A percentile compares a stretch with the other conserved stretches of the same genome.
phyloP scores from a whole-genome alignment of 2,797 vertebrate genomes.

The Monodelphis domestica region DNA sequence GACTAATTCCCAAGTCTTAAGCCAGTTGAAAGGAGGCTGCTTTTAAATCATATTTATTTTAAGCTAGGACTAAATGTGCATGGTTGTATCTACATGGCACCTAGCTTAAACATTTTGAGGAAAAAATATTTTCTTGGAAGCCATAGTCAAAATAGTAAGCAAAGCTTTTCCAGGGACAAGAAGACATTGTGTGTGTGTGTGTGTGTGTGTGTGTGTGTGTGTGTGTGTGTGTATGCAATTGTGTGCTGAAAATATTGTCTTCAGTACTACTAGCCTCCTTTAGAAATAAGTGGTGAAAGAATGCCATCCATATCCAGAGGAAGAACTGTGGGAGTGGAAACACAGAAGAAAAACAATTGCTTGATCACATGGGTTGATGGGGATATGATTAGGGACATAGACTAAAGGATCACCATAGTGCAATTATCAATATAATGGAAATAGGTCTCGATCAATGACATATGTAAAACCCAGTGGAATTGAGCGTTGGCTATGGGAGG shows the following conservation, averaged over 20 bases:
- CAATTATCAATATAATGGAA: too few relatives aligned
- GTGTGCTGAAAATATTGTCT: neutral
- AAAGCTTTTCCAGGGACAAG: neutral
- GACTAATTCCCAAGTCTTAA: conserved; percentile 57
- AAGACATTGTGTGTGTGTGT: neutral
- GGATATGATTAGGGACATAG: too few relatives aligned
- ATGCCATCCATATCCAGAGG: too few relatives aligned
- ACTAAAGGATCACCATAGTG: too few relatives aligned
- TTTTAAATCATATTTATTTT: conserved; percentile 53
- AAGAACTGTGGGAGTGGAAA: too few relatives aligned
- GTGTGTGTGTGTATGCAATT: neutral
- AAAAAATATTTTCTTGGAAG: conserved; percentile 11
- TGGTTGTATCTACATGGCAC: neutral
- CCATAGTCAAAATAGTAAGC: neutral
- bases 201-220: neutral
- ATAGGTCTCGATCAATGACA: too few relatives aligned
- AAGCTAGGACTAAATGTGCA: conserved; percentile 34
- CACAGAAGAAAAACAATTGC: too few relatives aligned
- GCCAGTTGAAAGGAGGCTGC: conserved; percentile 35
- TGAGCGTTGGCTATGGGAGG: too few relatives aligned
- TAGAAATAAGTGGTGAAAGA: neutral
- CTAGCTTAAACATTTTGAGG: conserved; percentile 44
- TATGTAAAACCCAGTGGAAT: too few relatives aligned
- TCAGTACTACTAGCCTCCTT: neutral
- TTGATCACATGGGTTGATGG: too few relatives aligned